phyloP scores from a whole-genome alignment of 2,113 vertebrate genomes.

The Festucalex cinctus region DNA sequence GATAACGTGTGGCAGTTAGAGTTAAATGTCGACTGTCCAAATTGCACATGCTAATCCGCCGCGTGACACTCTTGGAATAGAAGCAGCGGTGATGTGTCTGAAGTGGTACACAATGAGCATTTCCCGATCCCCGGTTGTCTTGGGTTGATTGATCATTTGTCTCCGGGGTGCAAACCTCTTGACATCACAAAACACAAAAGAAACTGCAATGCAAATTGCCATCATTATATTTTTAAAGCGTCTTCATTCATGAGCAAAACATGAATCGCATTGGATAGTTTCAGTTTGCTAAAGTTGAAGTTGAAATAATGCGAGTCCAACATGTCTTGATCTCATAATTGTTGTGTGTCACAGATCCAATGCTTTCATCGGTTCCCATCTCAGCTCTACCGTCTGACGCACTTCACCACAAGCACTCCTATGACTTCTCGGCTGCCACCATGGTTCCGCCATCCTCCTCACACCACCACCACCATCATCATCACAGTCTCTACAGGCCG shows the following conservation, averaged over 20 bases:
- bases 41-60: neutral
- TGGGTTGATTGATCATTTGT: conserved; percentile 32
- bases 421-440: conserved; percentile 82
- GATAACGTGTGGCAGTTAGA: too few species aligned
- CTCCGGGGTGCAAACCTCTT: conserved; percentile 22
- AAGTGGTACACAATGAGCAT: neutral
- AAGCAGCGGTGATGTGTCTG: conserved; percentile 1
- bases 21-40: neutral
- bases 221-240: too few species aligned
- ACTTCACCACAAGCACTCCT: conserved; percentile 41
- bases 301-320: too few species aligned
- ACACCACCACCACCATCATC: neutral
- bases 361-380: neutral
- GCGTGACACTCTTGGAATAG: conserved; percentile 6
- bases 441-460: neutral
- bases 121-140: neutral
- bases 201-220: too few species aligned
- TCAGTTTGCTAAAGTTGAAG: too few species aligned
- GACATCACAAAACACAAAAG: conserved; percentile 24
- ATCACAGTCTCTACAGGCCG: conserved; percentile 75
- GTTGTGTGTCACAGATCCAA: neutral
- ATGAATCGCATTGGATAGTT: too few species aligned
- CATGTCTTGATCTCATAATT: neutral
- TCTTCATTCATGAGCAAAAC: too few species aligned
- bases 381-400: neutral